Evolutionary conservation across 2,888 invertebrate genomes (phyloP).

Genomic region (Tubiluchus corallicola): DNA sequence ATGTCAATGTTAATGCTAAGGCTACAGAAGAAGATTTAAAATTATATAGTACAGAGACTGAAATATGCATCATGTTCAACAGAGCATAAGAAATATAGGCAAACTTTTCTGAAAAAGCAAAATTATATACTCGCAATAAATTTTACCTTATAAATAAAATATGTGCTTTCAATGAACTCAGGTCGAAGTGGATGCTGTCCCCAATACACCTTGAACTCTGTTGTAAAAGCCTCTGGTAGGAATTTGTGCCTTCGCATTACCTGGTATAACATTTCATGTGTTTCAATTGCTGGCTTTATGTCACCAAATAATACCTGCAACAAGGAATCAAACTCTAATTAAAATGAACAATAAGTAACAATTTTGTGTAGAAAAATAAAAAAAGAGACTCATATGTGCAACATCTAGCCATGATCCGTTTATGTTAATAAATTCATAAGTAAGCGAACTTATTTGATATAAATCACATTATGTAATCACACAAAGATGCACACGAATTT

Average conservation of each 20-base stretch:
- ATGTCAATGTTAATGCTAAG: no score
- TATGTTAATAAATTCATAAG: no score
- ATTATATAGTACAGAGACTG: background rate
- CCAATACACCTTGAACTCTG: conserved; percentile 96
- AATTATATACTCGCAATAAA: background rate
- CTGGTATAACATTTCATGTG: conserved; percentile 95
- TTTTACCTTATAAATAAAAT: conserved; percentile 58
- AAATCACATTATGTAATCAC: no score
- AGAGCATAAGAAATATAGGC: conserved; percentile 7
- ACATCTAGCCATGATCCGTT: no score
- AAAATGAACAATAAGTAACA: no score
- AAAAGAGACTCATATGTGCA: no score
- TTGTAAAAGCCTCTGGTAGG: conserved; percentile 83
- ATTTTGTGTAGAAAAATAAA: no score
- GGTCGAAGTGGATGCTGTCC: conserved; percentile 90
- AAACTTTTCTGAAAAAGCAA: no score
- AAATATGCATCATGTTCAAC: background rate
- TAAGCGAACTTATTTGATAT: no score
- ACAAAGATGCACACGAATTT: no score
- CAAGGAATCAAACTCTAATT: no score
- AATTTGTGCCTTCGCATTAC: conserved; percentile 94
- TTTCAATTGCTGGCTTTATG: conserved; percentile 90
- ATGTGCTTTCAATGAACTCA: conserved; percentile 94
- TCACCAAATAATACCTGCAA: conserved; percentile 58
- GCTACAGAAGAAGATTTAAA: no score